Evolutionary conservation across 2,797 vertebrate genomes (phyloP), one percentile per base, ranked within the genome.

Genomic region (Phrynocephalus vlangalii): DNA sequence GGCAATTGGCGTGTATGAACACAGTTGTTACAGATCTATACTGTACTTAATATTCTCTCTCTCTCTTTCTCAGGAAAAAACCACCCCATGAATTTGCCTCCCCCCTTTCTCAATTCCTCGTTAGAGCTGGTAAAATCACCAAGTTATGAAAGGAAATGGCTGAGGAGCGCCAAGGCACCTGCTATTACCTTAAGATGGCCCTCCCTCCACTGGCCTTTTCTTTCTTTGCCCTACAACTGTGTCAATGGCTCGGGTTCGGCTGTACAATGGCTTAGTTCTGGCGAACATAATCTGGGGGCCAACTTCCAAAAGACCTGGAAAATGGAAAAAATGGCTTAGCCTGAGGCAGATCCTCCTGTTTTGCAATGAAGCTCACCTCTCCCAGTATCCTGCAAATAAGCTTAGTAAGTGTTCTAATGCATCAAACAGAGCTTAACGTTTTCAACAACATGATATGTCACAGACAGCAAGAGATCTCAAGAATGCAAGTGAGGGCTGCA

Each of bases 251-350:
- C 92, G 92, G 91, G 93, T 83, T 82, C 92, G 94, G 88, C 92
- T 91, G 90, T 92, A 90, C 86, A 94, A 94, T 86, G 91, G 93
- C 93, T 92, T 96, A 89, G 95, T 93, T 94, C 93, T 95, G 90
- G 95, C 90, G 88, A 96, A 96, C 93, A 96, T 93, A 91, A 96
- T 87, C 71, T 95, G 94, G 87, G 95, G 88, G 79, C 82, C 87
- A 89, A 77, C 75, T 86, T 95, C 94, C 91, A 95, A 91, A 92
- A 88, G 78, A 92, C 94, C 94, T 96, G 93, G 89, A 95, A 96
- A 93, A 95, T 88, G 89, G 89, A 91, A 88, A 84, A 88, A 89
- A 91, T 75, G 83, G 56, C 68, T 90, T 90, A 82, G 71, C n/a
- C 48, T 83, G 75, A 60, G 52, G n/a, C 22, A 78, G 38, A 24